Evolutionary conservation across 1,140 invertebrate genomes (phyloP).

Genomic region (Drosophila pandora): DNA sequence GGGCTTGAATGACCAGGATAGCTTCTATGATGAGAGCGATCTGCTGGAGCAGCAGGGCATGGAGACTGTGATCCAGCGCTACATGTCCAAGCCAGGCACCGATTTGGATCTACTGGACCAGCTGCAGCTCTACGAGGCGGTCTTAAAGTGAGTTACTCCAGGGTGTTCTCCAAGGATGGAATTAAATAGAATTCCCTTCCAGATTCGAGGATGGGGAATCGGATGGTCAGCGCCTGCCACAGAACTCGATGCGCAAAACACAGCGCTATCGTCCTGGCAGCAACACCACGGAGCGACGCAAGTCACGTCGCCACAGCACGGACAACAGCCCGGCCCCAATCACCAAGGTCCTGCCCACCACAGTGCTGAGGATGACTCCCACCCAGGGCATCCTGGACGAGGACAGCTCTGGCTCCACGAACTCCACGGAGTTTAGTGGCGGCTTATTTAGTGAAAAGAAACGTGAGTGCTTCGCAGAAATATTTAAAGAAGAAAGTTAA

Average conservation of each 20-base stretch:
- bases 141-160: slow-evolving; percentile 89
- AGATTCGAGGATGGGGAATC: slow-evolving; percentile 83
- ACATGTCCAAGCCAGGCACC: slow-evolving; percentile 96
- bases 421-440: slow-evolving; percentile 75
- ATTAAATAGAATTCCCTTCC: not conserved
- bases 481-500: not conserved
- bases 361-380: slow-evolving; percentile 70
- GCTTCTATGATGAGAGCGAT: slow-evolving; percentile 99
- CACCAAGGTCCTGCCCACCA: slow-evolving; percentile 69
- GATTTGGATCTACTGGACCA: slow-evolving; percentile 97
- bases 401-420: slow-evolving; percentile 83
- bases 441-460: slow-evolving; percentile 77
- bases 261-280: slow-evolving; percentile 88
- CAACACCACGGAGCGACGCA: slow-evolving; percentile 88
- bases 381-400: slow-evolving; percentile 78
- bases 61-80: slow-evolving; percentile 94
- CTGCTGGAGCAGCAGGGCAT: slow-evolving; percentile 98
- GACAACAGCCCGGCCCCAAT: slow-evolving; percentile 86
- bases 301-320: slow-evolving; percentile 90
- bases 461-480: slow-evolving; percentile 36
- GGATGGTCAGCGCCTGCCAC: slow-evolving; percentile 85
- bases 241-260: slow-evolving; percentile 92
- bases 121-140: slow-evolving; percentile 97
- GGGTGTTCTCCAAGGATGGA: not conserved
- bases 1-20: slow-evolving; percentile 98